Conservation (phyloP, 2,888 invertebrate genomes). For the Blastobasis lacticolella region DNA sequence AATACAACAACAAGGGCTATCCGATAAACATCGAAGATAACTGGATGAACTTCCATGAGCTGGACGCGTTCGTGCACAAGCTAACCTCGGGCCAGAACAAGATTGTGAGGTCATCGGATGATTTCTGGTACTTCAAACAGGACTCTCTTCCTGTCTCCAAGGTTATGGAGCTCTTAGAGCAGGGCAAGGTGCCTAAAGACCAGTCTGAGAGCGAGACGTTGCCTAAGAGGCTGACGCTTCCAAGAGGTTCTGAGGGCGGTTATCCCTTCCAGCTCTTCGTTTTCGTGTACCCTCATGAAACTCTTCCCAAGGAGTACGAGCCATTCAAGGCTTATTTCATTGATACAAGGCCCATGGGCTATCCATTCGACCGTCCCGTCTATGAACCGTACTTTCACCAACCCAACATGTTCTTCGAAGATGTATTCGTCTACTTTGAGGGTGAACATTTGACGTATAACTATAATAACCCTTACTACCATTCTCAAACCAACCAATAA, state of each 20-base stretch:
- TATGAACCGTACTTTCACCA: slow-evolving; percentile 45
- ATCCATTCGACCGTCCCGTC: slow-evolving; percentile 67
- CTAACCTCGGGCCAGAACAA: slow-evolving; percentile 77
- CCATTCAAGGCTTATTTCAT: slow-evolving; percentile 24
- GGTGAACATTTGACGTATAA: slow-evolving; percentile 6
- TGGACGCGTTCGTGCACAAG: slow-evolving; percentile 54
- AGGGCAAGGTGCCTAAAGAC: slow-evolving; percentile 66
- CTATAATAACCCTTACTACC: slow-evolving; percentile 5
- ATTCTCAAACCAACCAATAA: neutral
- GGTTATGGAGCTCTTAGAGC: slow-evolving; percentile 73
- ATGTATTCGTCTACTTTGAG: slow-evolving; percentile 65
- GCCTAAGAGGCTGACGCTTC: slow-evolving; percentile 78
- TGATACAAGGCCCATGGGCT: slow-evolving; percentile 61
- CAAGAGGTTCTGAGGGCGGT: slow-evolving; percentile 78
- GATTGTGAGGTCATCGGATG: slow-evolving; percentile 77
- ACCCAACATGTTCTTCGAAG: slow-evolving; percentile 72
- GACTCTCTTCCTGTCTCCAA: slow-evolving; percentile 77
- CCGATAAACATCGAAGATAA: slow-evolving; percentile 69
- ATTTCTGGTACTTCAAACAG: slow-evolving; percentile 75
- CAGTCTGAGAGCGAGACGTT: slow-evolving; percentile 69
- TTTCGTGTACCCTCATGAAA: slow-evolving; percentile 63
- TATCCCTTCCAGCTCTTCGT: slow-evolving; percentile 76
- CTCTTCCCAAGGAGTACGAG: slow-evolving; percentile 12
- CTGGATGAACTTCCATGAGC: slow-evolving; percentile 40
- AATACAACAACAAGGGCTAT: slow-evolving; percentile 68